These are phyloP conservation scores for Sepioteuthis lessoniana DNA, from an alignment of 2,888 invertebrate species.

Conservation along the genomic window DNA sequence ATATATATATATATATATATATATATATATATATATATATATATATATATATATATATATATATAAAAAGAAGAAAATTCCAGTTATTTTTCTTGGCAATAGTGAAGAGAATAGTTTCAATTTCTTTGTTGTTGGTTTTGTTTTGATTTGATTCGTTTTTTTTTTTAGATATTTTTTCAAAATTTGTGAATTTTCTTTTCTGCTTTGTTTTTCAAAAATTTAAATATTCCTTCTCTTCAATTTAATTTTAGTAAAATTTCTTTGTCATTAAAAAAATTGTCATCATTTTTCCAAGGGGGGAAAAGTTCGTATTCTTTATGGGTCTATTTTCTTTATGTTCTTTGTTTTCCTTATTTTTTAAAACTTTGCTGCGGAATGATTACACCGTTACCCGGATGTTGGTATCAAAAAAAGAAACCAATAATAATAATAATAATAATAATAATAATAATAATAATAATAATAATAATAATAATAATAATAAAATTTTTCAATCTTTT, in stretches of 20 bases:
- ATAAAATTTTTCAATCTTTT: not conserved
- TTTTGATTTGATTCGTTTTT: no score
- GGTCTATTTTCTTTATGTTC: not conserved
- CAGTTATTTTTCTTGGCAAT: not conserved
- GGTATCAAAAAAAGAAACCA: not conserved
- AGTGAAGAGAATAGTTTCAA: not conserved
- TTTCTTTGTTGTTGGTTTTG: not conserved
- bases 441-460: constrained; percentile 16
- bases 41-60: no score
- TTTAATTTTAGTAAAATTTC: not conserved
- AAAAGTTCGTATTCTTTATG: not conserved
- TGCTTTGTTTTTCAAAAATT: not conserved
- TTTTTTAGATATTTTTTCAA: no score
- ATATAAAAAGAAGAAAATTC: not conserved
- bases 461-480: not conserved
- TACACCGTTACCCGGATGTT: not conserved
- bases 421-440: not conserved
- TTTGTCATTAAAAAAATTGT: not conserved
- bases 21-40: no score
- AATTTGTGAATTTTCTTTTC: no score
- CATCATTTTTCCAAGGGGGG: not conserved
- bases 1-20: no score
- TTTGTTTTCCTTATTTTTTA: not conserved
- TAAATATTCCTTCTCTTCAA: not conserved
- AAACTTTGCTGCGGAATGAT: not conserved